Conservation (phyloP, 1,140 invertebrate genomes). For the Phortica variegata region DNA sequence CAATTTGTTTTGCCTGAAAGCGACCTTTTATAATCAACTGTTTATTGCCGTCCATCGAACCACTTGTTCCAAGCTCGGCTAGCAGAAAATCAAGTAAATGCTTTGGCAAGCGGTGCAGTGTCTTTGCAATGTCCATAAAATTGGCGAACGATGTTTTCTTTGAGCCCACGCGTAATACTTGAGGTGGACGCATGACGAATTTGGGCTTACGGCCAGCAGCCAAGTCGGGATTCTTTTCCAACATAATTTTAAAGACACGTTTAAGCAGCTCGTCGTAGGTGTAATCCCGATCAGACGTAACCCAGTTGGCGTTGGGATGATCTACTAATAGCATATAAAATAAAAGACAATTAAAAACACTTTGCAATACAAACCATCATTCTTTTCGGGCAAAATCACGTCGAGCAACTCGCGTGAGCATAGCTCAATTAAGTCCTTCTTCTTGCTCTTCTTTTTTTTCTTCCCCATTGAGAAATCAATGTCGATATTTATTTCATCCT, state of each 20-base stretch:
- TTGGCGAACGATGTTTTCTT: constrained; percentile 99
- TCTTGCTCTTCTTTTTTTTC: constrained; percentile 94
- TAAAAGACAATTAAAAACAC: background rate
- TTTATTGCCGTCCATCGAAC: constrained; percentile 90
- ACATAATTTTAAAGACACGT: constrained; percentile 97
- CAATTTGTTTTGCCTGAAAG: constrained; percentile 99
- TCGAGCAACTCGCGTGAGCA: no score
- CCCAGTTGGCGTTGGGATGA: constrained; percentile 70
- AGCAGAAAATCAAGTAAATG: constrained; percentile 97
- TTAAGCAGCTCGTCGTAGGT: constrained; percentile 97
- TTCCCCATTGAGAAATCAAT: constrained; percentile 79
- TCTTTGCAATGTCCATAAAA: constrained; percentile 91
- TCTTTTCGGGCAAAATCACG: constrained; percentile 75
- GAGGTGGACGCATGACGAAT: constrained; percentile 98
- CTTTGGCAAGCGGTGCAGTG: constrained; percentile 91
- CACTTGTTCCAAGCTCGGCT: constrained; percentile 98
- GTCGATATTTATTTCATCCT: constrained; percentile 80
- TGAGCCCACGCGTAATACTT: constrained; percentile 96
- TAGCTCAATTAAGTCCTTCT: constrained; percentile 84
- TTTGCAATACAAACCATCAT: constrained; percentile 59
- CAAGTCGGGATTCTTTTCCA: constrained; percentile 99
- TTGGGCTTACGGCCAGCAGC: constrained; percentile 98
- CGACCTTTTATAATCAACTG: constrained; percentile 98
- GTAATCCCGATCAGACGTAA: constrained; percentile 85
- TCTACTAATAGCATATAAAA: constrained; percentile 65